phyloP scores from a whole-genome alignment of 2,113 vertebrate genomes.

The Felis chaus region DNA sequence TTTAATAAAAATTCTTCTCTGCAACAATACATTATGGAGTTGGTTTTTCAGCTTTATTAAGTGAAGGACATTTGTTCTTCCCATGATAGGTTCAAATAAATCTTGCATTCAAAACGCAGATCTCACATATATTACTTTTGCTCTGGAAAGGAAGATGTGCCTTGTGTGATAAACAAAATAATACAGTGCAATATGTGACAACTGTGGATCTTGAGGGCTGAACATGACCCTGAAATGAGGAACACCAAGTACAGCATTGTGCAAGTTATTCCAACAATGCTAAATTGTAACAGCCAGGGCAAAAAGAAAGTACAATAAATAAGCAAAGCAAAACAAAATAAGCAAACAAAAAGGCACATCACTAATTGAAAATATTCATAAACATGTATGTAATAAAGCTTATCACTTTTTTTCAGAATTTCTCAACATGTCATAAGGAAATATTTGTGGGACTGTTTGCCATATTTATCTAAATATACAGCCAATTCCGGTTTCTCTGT shows the following conservation, averaged over 20 bases:
- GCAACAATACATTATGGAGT: constrained; percentile 29
- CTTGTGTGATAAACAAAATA: constrained; percentile 37
- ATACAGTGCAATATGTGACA: not conserved
- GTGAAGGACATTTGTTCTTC: constrained; percentile 3
- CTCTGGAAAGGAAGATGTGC: constrained; percentile 30
- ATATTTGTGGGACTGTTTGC: not conserved
- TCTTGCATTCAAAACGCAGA: constrained; percentile 1
- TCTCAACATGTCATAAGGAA: not conserved
- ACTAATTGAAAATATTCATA: not conserved
- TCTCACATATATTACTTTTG: constrained; percentile 27
- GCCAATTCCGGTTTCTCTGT: not conserved
- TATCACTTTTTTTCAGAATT: not conserved
- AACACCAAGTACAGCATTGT: not conserved
- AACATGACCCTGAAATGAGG: not conserved
- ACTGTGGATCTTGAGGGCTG: not conserved
- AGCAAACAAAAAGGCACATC: not conserved
- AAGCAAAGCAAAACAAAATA: not conserved
- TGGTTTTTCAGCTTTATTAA: constrained; percentile 46
- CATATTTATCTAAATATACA: not conserved
- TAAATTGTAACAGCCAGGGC: not conserved
- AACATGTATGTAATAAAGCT: not conserved
- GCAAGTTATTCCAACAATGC: not conserved
- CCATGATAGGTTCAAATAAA: constrained; percentile 44
- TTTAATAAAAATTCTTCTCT: constrained; percentile 59
- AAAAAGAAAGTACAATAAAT: not conserved